phyloP scores from a whole-genome alignment of 1,140 invertebrate species.

The Anthonomus grandis region DNA sequence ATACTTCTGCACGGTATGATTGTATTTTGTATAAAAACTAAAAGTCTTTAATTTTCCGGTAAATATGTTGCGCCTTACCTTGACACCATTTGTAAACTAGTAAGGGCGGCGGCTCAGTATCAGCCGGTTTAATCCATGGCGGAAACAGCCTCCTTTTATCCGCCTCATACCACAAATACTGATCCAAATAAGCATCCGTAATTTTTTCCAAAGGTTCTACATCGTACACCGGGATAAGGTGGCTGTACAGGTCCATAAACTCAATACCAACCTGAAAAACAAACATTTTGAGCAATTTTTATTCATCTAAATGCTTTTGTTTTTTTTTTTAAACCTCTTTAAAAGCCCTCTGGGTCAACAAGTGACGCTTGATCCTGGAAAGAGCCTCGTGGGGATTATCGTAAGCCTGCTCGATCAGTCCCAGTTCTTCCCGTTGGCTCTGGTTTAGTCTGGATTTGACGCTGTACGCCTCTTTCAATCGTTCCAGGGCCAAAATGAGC shows the following conservation, averaged over 20 bases:
- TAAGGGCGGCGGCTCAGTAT: slow-evolving; percentile 96
- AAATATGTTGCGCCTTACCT: no score
- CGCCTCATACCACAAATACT: slow-evolving; percentile 99
- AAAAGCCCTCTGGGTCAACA: slow-evolving; percentile 96
- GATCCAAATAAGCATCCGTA: slow-evolving; percentile 99
- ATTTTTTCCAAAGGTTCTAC: slow-evolving; percentile 99
- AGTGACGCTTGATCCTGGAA: slow-evolving; percentile 98
- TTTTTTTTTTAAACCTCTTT: no score
- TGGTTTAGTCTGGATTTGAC: slow-evolving; percentile 98
- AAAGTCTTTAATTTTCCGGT: no score
- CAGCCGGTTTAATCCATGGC: slow-evolving; percentile 98
- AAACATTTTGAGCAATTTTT: slow-evolving; percentile 45
- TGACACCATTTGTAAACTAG: slow-evolving; percentile 99
- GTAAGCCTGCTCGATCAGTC: slow-evolving; percentile 98
- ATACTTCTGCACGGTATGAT: no score
- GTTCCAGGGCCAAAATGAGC: slow-evolving; percentile 92
- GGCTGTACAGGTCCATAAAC: slow-evolving; percentile 99
- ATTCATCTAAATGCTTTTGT: no score
- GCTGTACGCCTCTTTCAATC: slow-evolving; percentile 98
- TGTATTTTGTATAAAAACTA: no score
- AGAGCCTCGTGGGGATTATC: slow-evolving; percentile 99
- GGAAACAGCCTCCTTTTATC: slow-evolving; percentile 96
- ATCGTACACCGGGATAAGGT: slow-evolving; percentile 98
- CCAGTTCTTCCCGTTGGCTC: slow-evolving; percentile 97
- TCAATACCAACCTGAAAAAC: slow-evolving; percentile 73